Evolutionary conservation across 2,113 vertebrate species (phyloP).

Genomic region (Talpa occidentalis): DNA sequence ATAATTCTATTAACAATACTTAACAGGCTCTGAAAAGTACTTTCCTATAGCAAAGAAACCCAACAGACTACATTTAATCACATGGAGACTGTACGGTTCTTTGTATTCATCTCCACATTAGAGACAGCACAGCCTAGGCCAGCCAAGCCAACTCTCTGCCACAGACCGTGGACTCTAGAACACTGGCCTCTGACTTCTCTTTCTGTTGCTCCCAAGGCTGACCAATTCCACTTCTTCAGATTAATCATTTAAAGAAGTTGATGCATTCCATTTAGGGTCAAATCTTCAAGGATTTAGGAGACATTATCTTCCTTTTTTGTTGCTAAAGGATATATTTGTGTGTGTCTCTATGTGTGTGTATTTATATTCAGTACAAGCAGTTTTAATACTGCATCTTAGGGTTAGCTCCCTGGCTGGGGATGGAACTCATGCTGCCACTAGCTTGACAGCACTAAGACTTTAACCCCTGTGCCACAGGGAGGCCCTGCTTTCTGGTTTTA

Average conservation of each 20-base stretch:
- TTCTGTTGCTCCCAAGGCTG: background rate
- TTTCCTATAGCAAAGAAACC: background rate
- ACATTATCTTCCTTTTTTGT: background rate
- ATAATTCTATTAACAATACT: background rate
- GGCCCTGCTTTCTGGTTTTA: conserved; percentile 13
- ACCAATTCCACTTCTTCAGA: background rate
- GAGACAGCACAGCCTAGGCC: background rate
- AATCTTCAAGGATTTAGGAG: background rate
- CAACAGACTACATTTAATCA: background rate
- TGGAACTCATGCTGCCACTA: no score
- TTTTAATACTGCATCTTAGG: background rate
- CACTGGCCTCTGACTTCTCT: background rate
- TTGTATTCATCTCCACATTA: background rate
- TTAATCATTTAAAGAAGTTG: background rate
- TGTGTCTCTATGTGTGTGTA: no score
- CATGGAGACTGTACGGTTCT: background rate
- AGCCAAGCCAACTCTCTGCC: background rate
- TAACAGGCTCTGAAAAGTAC: background rate
- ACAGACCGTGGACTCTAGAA: background rate
- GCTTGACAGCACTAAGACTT: no score
- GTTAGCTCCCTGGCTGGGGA: no score
- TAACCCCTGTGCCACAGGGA: no score
- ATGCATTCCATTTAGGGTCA: background rate
- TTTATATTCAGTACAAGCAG: background rate
- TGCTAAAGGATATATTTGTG: no score